phyloP scores from a whole-genome alignment of 2,888 invertebrate species.

The Melanostoma scalare region DNA sequence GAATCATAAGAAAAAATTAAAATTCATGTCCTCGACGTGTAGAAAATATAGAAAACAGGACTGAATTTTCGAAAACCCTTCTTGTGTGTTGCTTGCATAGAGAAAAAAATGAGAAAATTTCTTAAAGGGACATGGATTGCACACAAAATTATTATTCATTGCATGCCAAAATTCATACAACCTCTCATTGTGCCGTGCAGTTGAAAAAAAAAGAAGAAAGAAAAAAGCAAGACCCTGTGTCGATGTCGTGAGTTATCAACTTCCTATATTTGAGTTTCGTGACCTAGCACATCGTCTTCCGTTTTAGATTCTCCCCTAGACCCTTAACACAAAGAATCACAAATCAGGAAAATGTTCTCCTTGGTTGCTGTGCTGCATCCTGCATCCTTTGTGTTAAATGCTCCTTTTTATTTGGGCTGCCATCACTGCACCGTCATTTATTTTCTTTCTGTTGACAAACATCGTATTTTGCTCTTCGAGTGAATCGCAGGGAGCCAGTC shows the following conservation, averaged over 20 bases:
- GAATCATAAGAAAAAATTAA: too few relatives aligned
- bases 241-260: conserved; percentile 68
- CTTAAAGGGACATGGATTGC: conserved; percentile 69
- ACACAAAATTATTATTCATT: conserved; percentile 70
- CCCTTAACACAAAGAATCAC: conserved; percentile 27
- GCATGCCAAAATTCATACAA: conserved; percentile 50
- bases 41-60: too few relatives aligned
- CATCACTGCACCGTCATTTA: conserved; percentile 37
- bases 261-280: conserved; percentile 72
- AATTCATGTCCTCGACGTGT: too few relatives aligned
- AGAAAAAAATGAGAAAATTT: conserved; percentile 28
- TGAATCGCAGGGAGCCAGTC: conserved; percentile 17
- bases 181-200: neutral
- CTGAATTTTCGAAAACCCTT: too few relatives aligned
- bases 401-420: conserved; percentile 36
- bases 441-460: conserved; percentile 65
- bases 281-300: conserved; percentile 72
- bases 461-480: conserved; percentile 42
- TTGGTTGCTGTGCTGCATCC: conserved; percentile 45
- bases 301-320: conserved; percentile 53
- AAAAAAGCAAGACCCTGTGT: conserved; percentile 27
- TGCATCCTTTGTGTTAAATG: conserved; percentile 35
- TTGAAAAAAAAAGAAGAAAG: neutral
- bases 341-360: conserved; percentile 40
- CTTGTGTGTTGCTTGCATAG: too few relatives aligned